Percentiles rank a stretch among this genome's conserved stretches.
Conservation (phyloP, 2,113 vertebrate species). For the Poeciliopsis retropinna region DNA sequence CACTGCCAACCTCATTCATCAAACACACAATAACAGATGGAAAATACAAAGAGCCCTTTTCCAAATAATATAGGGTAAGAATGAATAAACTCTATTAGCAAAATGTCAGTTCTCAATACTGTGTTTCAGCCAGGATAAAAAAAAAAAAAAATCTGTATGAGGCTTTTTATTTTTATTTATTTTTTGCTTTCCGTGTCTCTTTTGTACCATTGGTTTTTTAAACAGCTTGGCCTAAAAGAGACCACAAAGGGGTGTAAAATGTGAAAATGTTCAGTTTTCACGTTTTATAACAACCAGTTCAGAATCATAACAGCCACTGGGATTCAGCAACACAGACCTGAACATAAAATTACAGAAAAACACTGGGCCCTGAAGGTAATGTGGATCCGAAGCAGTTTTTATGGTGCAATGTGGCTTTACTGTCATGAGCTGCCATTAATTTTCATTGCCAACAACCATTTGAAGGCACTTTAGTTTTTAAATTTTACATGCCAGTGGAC, state of each 20-base stretch:
- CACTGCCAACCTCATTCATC: neutral
- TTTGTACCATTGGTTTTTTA: conserved; percentile 16
- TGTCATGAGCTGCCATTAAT: conserved; percentile 50
- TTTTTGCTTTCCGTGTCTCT: neutral
- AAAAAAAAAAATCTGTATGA: too few relatives aligned
- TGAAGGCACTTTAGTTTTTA: conserved; percentile 32
- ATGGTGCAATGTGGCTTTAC: conserved; percentile 58
- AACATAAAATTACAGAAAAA: conserved; percentile 48
- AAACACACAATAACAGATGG: conserved; percentile 1
- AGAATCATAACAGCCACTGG: conserved; percentile 29
- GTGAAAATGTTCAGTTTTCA: conserved; percentile 43
- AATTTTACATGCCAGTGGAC: conserved; percentile 41
- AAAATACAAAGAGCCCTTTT: neutral
- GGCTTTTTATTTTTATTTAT: too few relatives aligned
- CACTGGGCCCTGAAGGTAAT: conserved; percentile 39
- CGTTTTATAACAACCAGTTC: conserved; percentile 33
- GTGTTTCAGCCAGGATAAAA: too few relatives aligned
- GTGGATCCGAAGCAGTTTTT: conserved; percentile 60
- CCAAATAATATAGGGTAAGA: neutral
- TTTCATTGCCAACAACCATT: conserved; percentile 60
- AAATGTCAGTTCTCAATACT: neutral
- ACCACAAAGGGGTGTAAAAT: conserved; percentile 35
- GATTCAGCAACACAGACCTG: conserved; percentile 31
- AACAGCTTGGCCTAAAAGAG: conserved; percentile 7
- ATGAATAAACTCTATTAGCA: neutral